Percentiles rank a stretch among this genome's conserved stretches.
Evolutionary conservation across 1,140 invertebrate species (phyloP).

Genomic region (Atta colombica): DNA sequence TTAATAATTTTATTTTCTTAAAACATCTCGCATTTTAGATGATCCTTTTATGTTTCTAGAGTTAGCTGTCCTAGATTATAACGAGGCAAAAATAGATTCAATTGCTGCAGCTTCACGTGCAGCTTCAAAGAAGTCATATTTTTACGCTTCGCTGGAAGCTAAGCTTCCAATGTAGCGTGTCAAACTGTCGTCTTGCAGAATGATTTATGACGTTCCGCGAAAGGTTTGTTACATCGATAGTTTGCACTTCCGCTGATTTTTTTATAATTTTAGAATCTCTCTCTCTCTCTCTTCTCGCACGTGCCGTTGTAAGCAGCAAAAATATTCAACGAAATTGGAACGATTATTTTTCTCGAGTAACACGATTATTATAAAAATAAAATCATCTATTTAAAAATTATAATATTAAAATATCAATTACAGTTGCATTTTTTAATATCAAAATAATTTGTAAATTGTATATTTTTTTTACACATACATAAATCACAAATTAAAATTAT

Average conservation of each 20-base stretch:
- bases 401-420: not conserved
- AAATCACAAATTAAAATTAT: not conserved
- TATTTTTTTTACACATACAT: not conserved
- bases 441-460: not conserved
- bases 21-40: not conserved
- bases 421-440: not conserved
- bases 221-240: constrained; percentile 14
- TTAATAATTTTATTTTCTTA: not conserved
- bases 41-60: not conserved
- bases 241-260: constrained; percentile 24
- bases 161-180: not conserved
- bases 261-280: not conserved
- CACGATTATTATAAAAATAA: not conserved
- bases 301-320: not conserved
- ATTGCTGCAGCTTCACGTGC: constrained; percentile 4
- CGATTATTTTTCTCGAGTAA: not conserved
- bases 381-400: not conserved
- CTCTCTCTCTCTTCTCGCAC: no score
- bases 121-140: constrained; percentile 27
- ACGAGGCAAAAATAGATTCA: constrained; percentile 19
- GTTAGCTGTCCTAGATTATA: constrained; percentile 21
- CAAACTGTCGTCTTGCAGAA: constrained; percentile 42
- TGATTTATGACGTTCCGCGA: constrained; percentile 37
- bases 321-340: not conserved
- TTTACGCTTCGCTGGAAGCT: not conserved